Evolutionary conservation across 2,113 vertebrate species (phyloP), one percentile per base, ranked within the genome.

Genomic region (Pseudorasbora parva): DNA sequence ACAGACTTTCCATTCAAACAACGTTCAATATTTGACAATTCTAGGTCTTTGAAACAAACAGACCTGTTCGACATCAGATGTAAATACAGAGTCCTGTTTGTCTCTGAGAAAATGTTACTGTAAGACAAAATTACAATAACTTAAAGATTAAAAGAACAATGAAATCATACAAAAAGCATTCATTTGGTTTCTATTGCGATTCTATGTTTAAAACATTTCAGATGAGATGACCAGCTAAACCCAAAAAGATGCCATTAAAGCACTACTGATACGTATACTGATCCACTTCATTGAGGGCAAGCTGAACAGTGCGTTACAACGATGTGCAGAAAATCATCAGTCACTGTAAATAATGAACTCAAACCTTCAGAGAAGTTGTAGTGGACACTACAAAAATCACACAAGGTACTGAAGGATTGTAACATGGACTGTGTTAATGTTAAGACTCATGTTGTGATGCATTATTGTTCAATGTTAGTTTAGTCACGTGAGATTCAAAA

Each of bases 1-100:
- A 79, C 78, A 78, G 51, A 78, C 45, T 59, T 76, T 80, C 47
- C 54, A 56, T 49, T 78, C 59, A 78, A 82, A 82, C 69, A 82
- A 64, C 30, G 25, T 79, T 60, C 30, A 60, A n/a, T 78, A 62
- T 73, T 78, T 69, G 43, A 80, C 54, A 82, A 62, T 57, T 69
- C 41, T 77, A 62, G n/a, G 43, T 43, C 82, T 60, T 82, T 54
- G n/a, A 81, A 75, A 51, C 47, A 49, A 71, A 51, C 15, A 8
- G 9, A 82, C 69, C 43, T 49, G 49, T 66, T 69, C 15, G 8
- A 30, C 69, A 71, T 19, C 30, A 33, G 77, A 84, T 51, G 27
- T 59, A 72, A 83, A 27, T 57, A 23, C 25, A 66, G 76, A 57
- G 57, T 60, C 60, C 54, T 37, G 19, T 59, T 57, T 47, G 57